Evolutionary conservation across 2,797 vertebrate species (phyloP).

Genomic region (Cetoscarus ocellatus): DNA sequence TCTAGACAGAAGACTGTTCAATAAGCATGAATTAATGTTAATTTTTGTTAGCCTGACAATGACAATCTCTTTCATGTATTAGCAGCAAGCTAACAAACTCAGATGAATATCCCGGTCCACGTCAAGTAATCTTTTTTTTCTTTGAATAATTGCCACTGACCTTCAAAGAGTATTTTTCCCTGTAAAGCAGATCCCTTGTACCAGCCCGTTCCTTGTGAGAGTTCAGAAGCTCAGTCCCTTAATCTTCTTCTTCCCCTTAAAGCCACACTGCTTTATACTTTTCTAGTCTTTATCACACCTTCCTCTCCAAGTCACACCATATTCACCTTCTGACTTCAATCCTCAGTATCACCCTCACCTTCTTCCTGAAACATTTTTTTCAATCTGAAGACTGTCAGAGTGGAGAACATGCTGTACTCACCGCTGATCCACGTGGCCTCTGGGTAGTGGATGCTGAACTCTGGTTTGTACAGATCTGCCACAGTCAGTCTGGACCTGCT

Average conservation of each 20-base stretch:
- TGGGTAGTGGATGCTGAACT: conserved; percentile 88
- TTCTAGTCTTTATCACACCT: not conserved
- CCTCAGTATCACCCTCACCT: not conserved
- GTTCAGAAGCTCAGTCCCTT: not conserved
- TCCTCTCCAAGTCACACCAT: conserved; percentile 5
- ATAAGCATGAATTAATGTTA: no score
- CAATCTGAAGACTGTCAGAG: not conserved
- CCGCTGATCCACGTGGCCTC: conserved; percentile 91
- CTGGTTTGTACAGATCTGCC: conserved; percentile 89
- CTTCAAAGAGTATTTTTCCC: no score
- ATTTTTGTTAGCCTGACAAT: no score
- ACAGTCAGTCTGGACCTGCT: conserved; percentile 88
- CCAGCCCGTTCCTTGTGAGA: not conserved
- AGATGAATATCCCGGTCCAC: no score
- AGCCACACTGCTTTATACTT: not conserved
- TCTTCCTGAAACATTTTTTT: not conserved
- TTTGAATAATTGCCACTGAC: not conserved
- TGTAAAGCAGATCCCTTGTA: not conserved
- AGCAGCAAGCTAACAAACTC: no score
- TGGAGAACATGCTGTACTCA: conserved; percentile 64
- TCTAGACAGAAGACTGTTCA: no score
- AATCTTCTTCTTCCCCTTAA: not conserved
- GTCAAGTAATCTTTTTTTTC: no score
- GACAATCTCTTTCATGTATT: no score
- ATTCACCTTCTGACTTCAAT: conserved; percentile 14